Conservation (phyloP, 2,113 vertebrate species). For the Felis chaus region DNA sequence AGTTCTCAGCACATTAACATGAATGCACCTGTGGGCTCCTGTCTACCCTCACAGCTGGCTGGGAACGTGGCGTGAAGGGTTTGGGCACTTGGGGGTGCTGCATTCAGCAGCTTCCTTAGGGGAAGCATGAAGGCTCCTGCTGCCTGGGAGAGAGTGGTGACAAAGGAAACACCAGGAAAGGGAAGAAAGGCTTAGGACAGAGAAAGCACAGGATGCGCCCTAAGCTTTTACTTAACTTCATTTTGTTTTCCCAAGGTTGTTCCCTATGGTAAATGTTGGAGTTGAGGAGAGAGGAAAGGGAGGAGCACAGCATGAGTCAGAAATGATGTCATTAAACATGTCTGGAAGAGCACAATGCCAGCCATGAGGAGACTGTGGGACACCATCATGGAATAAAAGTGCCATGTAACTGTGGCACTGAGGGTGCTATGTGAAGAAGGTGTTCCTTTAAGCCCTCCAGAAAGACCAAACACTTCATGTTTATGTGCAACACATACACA, state of each 20-base stretch:
- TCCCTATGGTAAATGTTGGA: background rate
- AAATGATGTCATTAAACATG: conserved; percentile 20
- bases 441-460: conserved; percentile 18
- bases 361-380: background rate
- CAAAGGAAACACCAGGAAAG: background rate
- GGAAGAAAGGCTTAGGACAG: background rate
- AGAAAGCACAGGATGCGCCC: background rate
- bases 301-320: background rate
- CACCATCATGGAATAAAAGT: background rate
- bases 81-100: background rate
- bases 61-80: background rate
- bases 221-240: background rate
- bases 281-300: background rate
- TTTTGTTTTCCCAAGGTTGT: background rate
- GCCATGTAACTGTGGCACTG: background rate
- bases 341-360: background rate
- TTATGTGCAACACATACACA: conserved; percentile 13
- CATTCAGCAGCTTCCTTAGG: background rate
- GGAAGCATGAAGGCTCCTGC: background rate
- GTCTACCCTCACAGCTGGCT: background rate
- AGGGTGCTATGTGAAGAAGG: conserved; percentile 22
- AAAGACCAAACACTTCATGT: conserved; percentile 32
- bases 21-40: background rate
- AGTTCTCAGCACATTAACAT: background rate
- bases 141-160: background rate